Evolutionary conservation across 2,888 invertebrate genomes (phyloP).

Genomic region (Polylopha cassiicola): DNA sequence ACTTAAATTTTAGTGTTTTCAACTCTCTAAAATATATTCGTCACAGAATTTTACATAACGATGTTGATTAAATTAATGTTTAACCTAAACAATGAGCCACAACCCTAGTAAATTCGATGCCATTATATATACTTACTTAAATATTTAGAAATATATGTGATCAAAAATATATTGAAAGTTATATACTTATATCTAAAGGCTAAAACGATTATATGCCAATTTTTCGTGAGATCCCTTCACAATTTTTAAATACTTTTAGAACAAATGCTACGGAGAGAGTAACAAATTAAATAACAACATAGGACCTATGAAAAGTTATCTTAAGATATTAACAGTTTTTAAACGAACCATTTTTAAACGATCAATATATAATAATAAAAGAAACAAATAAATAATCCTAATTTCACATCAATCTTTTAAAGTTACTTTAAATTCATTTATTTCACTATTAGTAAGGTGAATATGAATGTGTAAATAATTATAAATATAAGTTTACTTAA

Average conservation of each 20-base stretch:
- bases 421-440: too few relatives aligned
- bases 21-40: too few relatives aligned
- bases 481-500: too few relatives aligned
- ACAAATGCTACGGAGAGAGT: slow-evolving; percentile 5
- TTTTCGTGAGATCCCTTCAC: too few relatives aligned
- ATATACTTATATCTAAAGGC: too few relatives aligned
- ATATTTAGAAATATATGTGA: neutral
- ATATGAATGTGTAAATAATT: too few relatives aligned
- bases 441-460: too few relatives aligned
- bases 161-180: neutral
- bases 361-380: slow-evolving; percentile 13
- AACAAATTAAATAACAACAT: slow-evolving; percentile 1
- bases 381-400: slow-evolving; percentile 3
- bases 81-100: slow-evolving; percentile 1
- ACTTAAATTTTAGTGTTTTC: too few relatives aligned
- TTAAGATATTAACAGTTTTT: slow-evolving; percentile 2
- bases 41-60: too few relatives aligned
- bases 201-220: too few relatives aligned
- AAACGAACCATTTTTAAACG: slow-evolving; percentile 1
- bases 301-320: neutral
- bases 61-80: neutral
- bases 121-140: slow-evolving; percentile 1
- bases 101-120: slow-evolving; percentile 8
- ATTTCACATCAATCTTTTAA: slow-evolving; percentile 7
- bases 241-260: too few relatives aligned